A percentile compares a stretch with the other conserved stretches of the same genome.
Conservation (phyloP, 2,113 vertebrate species). For the Nyctereutes procyonoides region DNA sequence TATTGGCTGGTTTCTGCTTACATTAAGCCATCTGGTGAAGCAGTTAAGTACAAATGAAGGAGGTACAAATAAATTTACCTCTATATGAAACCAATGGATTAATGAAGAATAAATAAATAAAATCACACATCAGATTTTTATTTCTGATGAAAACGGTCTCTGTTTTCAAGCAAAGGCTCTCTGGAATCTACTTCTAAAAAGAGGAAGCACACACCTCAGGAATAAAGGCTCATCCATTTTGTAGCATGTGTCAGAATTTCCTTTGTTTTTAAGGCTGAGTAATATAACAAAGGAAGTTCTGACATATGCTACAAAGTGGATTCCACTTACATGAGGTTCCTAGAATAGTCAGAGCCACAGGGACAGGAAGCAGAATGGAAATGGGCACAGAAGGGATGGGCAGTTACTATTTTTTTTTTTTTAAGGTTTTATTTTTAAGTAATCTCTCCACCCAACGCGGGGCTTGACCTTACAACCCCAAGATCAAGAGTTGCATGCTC, state of each 20-base stretch:
- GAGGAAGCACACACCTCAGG: neutral
- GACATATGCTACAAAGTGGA: neutral
- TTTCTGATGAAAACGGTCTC: constrained; percentile 28
- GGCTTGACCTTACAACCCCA: neutral
- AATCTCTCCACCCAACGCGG: neutral
- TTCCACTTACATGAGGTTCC: neutral
- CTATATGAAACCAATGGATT: neutral
- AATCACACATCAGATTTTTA: neutral
- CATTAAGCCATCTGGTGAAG: neutral
- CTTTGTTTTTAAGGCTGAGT: neutral
- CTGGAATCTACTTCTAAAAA: neutral
- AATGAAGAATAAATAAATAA: neutral
- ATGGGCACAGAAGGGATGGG: neutral
- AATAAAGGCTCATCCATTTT: neutral
- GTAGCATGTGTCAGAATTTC: neutral
- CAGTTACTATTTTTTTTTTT: neutral
- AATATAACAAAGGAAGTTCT: neutral
- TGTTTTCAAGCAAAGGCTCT: neutral
- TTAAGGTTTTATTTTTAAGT: neutral
- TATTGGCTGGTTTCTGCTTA: neutral
- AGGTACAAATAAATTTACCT: neutral
- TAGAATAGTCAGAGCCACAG: neutral
- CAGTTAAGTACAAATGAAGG: neutral
- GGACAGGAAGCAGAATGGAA: neutral
- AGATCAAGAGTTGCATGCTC: neutral